These are phyloP conservation scores for Eospalax fontanierii DNA, from an alignment of 2,797 vertebrate genomes.

Conservation along the genomic window DNA sequence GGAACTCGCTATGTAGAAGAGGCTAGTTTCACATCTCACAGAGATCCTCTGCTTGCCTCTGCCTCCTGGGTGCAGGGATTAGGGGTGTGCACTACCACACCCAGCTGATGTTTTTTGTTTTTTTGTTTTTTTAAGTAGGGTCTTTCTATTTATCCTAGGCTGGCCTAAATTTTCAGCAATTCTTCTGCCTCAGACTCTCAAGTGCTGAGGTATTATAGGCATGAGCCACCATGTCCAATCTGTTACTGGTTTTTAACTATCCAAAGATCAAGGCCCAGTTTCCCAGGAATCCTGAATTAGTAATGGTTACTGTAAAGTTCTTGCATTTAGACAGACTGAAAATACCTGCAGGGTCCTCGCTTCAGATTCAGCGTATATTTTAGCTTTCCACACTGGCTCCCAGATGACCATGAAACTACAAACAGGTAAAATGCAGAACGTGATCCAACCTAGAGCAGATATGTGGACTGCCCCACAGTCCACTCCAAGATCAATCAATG, in stretches of 20 bases:
- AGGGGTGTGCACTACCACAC: too few relatives aligned
- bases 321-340: neutral
- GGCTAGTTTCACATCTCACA: too few relatives aligned
- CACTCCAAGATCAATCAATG: neutral
- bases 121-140: neutral
- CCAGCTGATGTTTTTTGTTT: too few relatives aligned
- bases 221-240: neutral
- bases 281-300: neutral
- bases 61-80: too few relatives aligned
- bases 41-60: too few relatives aligned
- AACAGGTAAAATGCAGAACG: conserved; percentile 23
- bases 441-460: neutral
- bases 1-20: too few relatives aligned
- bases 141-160: neutral
- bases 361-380: conserved; percentile 32
- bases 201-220: neutral
- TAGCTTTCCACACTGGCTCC: neutral
- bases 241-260: conserved; percentile 41
- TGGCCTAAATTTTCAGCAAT: neutral
- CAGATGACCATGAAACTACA: neutral
- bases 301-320: neutral
- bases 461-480: neutral
- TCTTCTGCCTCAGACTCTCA: neutral
- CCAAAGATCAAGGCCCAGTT: neutral
- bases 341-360: neutral